Conservation (phyloP, 2,888 invertebrate genomes). For the Gibbula magus region DNA sequence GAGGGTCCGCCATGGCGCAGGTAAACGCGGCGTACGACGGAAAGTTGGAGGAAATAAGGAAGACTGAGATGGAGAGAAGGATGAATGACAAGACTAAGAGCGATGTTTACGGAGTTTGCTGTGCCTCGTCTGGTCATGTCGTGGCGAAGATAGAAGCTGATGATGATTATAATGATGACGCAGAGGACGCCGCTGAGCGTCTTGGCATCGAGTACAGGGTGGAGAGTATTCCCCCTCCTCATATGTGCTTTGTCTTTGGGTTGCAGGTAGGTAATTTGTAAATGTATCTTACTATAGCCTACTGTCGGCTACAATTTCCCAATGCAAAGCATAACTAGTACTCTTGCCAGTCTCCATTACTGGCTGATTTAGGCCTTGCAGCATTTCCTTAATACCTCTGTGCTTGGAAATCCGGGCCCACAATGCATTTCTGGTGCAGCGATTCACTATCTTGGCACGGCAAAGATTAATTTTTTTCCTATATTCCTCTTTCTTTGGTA, state of each 20-base stretch:
- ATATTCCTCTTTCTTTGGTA: too few relatives aligned
- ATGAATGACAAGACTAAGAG: background rate
- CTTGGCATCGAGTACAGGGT: conserved; percentile 55
- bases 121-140: conserved; percentile 26
- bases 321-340: background rate
- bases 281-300: too few relatives aligned
- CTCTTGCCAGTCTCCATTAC: background rate
- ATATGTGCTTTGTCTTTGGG: conserved; percentile 58
- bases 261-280: conserved; percentile 54
- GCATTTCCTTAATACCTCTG: too few relatives aligned
- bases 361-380: too few relatives aligned
- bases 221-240: conserved; percentile 56
- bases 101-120: conserved; percentile 28
- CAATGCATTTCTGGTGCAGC: too few relatives aligned
- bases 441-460: too few relatives aligned
- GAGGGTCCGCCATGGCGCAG: background rate
- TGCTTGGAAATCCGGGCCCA: too few relatives aligned
- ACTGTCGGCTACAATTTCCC: too few relatives aligned
- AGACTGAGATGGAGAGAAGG: background rate
- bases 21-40: conserved; percentile 6
- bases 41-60: background rate
- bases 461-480: too few relatives aligned
- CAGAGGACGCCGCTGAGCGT: background rate
- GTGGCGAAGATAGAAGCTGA: background rate
- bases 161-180: background rate